A percentile compares a stretch with the other conserved stretches of the same genome.
phyloP scores from a whole-genome alignment of 2,113 vertebrate species.

The Marmota monax region DNA sequence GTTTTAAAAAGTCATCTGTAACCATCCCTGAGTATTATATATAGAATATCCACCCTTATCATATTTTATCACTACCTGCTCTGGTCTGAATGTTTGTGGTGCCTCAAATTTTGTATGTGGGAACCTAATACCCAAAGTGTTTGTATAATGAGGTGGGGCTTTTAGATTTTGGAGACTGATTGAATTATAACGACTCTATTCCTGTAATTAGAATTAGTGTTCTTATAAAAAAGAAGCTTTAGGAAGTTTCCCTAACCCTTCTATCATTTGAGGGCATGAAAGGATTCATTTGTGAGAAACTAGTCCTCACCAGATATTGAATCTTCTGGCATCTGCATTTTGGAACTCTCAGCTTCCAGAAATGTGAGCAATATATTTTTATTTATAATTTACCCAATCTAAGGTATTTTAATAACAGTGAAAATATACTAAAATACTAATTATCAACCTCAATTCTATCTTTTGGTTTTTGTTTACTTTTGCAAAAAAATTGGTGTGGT shows the following conservation, averaged over 20 bases:
- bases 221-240: background rate
- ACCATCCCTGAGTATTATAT: background rate
- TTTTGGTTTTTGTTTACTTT: background rate
- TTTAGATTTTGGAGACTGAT: background rate
- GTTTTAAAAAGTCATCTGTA: background rate
- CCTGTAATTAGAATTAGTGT: background rate
- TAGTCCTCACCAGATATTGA: background rate
- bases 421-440: background rate
- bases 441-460: background rate
- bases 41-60: background rate
- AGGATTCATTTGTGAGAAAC: background rate
- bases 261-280: background rate
- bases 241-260: background rate
- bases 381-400: background rate
- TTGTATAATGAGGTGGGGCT: background rate
- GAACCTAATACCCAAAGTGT: background rate
- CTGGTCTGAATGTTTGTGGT: background rate
- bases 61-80: background rate
- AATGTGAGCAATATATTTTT: background rate
- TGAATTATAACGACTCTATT: background rate
- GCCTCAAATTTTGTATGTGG: background rate
- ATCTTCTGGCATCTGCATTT: background rate
- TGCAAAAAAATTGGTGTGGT: background rate
- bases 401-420: background rate
- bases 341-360: background rate